phyloP scores from a whole-genome alignment of 2,797 vertebrate species.

The Psittacula derbiana region DNA sequence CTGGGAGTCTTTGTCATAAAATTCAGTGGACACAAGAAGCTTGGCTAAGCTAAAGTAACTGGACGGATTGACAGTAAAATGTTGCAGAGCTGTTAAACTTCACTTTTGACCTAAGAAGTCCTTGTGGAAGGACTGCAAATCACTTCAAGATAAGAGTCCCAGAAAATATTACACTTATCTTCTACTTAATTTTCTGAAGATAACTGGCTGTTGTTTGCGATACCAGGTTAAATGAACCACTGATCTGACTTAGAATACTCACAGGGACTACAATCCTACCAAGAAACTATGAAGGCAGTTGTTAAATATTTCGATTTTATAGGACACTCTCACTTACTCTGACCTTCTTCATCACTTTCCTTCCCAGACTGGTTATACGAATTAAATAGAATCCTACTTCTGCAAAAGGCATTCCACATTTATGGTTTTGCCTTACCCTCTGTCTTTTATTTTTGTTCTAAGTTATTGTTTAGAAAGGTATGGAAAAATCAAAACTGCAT shows the following conservation, averaged over 20 bases:
- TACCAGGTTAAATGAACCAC: background rate
- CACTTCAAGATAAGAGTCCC: background rate
- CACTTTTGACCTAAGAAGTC: background rate
- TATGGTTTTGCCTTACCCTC: background rate
- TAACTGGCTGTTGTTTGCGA: background rate
- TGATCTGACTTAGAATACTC: background rate
- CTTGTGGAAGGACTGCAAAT: background rate
- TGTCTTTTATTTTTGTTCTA: background rate
- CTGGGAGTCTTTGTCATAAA: background rate
- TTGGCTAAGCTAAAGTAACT: background rate
- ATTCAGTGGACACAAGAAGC: background rate
- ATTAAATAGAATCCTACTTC: background rate
- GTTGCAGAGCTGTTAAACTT: background rate
- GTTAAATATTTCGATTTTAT: background rate
- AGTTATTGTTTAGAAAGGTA: background rate
- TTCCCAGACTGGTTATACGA: background rate
- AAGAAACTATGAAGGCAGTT: background rate
- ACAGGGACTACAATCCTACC: background rate
- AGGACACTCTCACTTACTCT: background rate
- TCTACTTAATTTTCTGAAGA: background rate
- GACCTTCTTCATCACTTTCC: background rate
- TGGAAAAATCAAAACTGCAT: background rate
- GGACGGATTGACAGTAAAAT: background rate
- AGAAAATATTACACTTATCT: background rate
- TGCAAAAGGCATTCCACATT: background rate